A percentile compares a stretch with the other conserved stretches of the same genome.
phyloP scores from a whole-genome alignment of 2,888 invertebrate genomes.

The Rhagium mordax region DNA sequence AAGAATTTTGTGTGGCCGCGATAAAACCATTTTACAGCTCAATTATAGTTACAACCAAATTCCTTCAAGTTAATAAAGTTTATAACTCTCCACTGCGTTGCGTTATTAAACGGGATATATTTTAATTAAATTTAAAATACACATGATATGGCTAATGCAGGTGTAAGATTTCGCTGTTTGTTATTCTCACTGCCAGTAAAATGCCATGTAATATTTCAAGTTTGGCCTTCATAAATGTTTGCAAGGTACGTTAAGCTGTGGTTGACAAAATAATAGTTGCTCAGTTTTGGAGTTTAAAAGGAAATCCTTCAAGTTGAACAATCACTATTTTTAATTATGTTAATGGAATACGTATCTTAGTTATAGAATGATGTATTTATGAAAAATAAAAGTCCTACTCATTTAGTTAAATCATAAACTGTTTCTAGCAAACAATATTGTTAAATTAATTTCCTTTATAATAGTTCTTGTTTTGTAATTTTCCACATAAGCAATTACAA shows the following conservation, averaged over 20 bases:
- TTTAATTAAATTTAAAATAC: constrained; percentile 39
- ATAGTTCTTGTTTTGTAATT: too few relatives aligned
- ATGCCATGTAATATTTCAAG: neutral
- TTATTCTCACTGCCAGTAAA: neutral
- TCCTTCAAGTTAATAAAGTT: constrained; percentile 49
- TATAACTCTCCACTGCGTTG: constrained; percentile 42
- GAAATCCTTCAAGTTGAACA: too few relatives aligned
- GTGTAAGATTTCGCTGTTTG: neutral
- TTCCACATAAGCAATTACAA: neutral
- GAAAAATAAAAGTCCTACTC: too few relatives aligned
- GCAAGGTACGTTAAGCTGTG: neutral
- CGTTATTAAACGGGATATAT: constrained; percentile 35
- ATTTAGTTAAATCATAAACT: too few relatives aligned
- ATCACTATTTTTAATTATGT: too few relatives aligned
- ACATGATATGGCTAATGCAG: neutral
- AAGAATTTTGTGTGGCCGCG: constrained; percentile 44
- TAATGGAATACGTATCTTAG: too few relatives aligned
- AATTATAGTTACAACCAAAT: constrained; percentile 46
- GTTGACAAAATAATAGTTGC: too few relatives aligned
- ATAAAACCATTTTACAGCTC: constrained; percentile 49
- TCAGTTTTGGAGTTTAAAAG: too few relatives aligned
- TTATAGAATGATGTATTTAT: too few relatives aligned
- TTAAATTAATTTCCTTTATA: too few relatives aligned
- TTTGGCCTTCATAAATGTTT: neutral
- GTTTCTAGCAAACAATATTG: too few relatives aligned